Base-by-base conservation (phyloP, 2,888 invertebrate species). In the Diarsia mendica region DNA sequence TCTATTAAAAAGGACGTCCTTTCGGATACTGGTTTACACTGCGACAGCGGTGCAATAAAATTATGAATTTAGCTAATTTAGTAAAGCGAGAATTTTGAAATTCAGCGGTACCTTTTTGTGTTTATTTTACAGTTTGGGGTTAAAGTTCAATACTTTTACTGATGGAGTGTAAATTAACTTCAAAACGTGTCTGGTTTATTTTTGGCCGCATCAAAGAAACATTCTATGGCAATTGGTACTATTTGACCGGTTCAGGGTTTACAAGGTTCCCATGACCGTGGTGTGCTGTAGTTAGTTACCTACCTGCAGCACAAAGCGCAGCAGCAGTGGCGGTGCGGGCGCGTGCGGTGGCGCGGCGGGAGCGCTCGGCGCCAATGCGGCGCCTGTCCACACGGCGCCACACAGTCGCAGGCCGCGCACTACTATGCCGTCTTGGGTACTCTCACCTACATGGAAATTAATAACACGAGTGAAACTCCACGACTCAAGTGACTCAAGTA, bases 281-380 rank as follows among this genome's bases (percentile, higher is more conserved):
- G 4, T 51, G 51, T 20, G 51, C 20, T 51, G 6, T 49, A 49
- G 49, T 18, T 15, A 49, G 3, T 15, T 67, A 91, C 92, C 90
- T 67, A 91, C 92, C 90, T 87, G 89, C 61, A 86, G 89, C 67
- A 86, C 77, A 87, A 84, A 92, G 8, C 89, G 89, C 75, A 93
- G 89, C 61, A 90, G 86, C 10, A 96, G 90, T 3, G 93, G 91
- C 46, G 96, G 96, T 79, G 95, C 95, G 84, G 85, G 91, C 87
- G 51, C 85, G 84, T 91, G 91, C 79, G 93, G 91, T 74, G 94
- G 88, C 15, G 87, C 85, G 76, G 72, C 48, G 77, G 87, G 72
- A 71, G 77, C 63, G 76, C 87, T 82, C 72, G 89, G 83, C 75
- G 13, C 77, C 84, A 93, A 87, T 75, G 87, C 90, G 15, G 84